These are phyloP conservation scores for Thalassarche chlororhynchos DNA, from an alignment of 2,113 vertebrate species.

Conservation along the genomic window DNA sequence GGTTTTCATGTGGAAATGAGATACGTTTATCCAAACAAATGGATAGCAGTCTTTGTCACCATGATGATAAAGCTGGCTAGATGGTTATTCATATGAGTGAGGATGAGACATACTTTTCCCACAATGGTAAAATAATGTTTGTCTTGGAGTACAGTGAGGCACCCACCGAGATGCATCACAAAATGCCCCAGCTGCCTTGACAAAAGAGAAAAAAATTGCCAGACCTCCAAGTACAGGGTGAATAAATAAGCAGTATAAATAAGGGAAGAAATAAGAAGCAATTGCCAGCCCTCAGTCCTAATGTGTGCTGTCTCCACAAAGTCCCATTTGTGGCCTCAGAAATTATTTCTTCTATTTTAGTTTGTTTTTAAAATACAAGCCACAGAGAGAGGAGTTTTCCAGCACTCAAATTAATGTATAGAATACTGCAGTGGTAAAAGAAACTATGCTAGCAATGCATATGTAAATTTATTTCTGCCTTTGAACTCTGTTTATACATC, in stretches of 20 bases:
- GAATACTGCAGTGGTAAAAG: slow-evolving; percentile 18
- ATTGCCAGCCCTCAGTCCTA: not conserved
- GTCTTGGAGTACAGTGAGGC: not conserved
- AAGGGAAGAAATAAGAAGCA: not conserved
- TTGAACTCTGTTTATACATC: slow-evolving; percentile 62
- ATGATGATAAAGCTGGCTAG: not conserved
- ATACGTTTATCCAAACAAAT: not conserved
- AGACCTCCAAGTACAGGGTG: not conserved
- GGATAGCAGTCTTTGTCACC: not conserved
- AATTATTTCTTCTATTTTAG: slow-evolving; percentile 56
- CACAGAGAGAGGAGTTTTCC: not conserved
- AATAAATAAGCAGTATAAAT: slow-evolving; percentile 2
- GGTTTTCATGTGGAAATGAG: not conserved
- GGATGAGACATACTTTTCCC: not conserved
- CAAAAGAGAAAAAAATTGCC: not conserved
- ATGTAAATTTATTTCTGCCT: slow-evolving; percentile 55
- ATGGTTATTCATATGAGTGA: not conserved
- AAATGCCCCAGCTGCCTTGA: not conserved
- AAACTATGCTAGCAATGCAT: slow-evolving; percentile 34
- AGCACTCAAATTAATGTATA: slow-evolving; percentile 9
- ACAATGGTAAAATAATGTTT: not conserved
- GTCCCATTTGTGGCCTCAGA: slow-evolving; percentile 40
- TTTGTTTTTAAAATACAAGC: slow-evolving; percentile 56
- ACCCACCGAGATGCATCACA: not conserved
- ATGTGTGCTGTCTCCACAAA: slow-evolving; percentile 31